A percentile compares a stretch with the other conserved stretches of the same genome.
phyloP scores from a whole-genome alignment of 2,888 invertebrate species.

The Horisme vitalbata region DNA sequence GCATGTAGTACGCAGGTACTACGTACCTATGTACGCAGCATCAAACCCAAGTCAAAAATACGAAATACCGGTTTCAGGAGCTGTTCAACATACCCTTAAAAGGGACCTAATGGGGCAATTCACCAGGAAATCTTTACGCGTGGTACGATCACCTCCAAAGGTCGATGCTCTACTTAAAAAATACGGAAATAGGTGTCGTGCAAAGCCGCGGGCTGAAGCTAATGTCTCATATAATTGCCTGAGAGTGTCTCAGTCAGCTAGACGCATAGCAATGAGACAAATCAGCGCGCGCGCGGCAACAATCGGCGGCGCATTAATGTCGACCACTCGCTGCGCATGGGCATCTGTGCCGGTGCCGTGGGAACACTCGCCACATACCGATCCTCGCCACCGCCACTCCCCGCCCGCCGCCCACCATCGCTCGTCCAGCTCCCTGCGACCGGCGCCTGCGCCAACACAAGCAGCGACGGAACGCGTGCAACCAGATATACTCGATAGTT shows the following conservation, averaged over 20 bases:
- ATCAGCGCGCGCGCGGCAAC: constrained; percentile 23
- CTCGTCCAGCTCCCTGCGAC: background rate
- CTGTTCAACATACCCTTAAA: no score
- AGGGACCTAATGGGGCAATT: no score
- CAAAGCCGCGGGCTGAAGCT: no score
- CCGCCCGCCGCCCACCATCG: constrained; percentile 1
- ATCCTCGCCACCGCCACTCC: constrained; percentile 13
- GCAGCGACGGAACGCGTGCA: constrained; percentile 10
- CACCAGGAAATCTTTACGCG: no score
- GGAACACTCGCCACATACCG: constrained; percentile 54
- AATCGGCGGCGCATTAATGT: constrained; percentile 8
- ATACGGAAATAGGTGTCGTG: no score
- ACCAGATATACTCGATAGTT: background rate
- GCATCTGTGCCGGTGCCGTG: constrained; percentile 77
- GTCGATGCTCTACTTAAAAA: no score
- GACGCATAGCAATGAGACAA: constrained; percentile 24
- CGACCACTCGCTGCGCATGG: constrained; percentile 44
- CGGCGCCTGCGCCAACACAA: background rate
- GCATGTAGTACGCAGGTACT: no score
- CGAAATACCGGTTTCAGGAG: no score
- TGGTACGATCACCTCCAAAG: no score
- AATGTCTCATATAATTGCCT: constrained; percentile 8
- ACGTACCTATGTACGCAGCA: no score
- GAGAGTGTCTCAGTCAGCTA: constrained; percentile 1
- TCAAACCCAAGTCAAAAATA: no score